phyloP scores from a whole-genome alignment of 2,113 vertebrate species.

The Rissa tridactyla region DNA sequence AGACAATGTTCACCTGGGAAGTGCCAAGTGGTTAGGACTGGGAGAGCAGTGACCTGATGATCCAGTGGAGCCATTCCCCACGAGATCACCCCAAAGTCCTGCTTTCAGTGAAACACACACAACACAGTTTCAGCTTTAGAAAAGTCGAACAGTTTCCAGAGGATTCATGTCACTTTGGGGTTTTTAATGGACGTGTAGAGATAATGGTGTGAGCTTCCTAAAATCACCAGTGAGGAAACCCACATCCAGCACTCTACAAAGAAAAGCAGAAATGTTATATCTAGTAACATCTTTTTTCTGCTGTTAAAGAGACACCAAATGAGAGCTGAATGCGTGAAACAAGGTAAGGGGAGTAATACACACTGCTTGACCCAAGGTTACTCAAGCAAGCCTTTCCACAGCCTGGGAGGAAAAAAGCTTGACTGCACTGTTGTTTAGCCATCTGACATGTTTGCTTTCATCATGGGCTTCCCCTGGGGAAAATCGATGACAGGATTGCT shows the following conservation, averaged over 20 bases:
- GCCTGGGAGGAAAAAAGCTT: background rate
- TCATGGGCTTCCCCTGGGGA: background rate
- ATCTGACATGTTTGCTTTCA: background rate
- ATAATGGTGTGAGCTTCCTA: background rate
- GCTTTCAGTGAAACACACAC: background rate
- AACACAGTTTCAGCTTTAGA: background rate
- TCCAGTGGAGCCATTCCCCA: accelerated
- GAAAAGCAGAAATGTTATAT: background rate
- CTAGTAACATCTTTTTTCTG: background rate
- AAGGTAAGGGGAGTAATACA: background rate
- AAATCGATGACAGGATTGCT: background rate
- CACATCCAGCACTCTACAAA: background rate
- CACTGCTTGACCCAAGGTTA: background rate
- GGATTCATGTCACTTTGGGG: background rate
- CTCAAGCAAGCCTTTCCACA: background rate
- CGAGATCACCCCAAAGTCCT: background rate
- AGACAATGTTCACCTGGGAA: too few species aligned
- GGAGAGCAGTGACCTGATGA: background rate
- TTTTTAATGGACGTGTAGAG: background rate
- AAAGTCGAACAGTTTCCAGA: background rate
- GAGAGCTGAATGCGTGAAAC: background rate
- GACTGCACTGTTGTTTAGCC: background rate
- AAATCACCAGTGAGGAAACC: background rate
- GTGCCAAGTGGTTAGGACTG: accelerated
- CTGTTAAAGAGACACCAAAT: background rate